Conservation (phyloP, 2,797 vertebrate species). For the Gouania willdenowi region DNA sequence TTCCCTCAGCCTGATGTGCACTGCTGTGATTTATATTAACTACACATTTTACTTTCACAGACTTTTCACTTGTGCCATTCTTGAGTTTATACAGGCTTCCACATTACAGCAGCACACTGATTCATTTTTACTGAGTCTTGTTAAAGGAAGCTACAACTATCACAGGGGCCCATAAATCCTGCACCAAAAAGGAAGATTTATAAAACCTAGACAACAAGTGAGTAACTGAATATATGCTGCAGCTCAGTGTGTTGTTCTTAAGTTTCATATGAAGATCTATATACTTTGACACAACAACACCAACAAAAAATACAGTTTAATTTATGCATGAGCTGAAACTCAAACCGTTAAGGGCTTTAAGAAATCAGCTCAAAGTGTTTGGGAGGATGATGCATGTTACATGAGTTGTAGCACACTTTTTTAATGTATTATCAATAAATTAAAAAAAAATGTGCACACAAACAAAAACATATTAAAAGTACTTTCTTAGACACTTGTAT, state of each 20-base stretch:
- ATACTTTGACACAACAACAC: too few relatives aligned
- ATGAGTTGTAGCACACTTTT: too few relatives aligned
- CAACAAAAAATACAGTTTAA: too few relatives aligned
- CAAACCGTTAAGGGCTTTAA: conserved; percentile 9
- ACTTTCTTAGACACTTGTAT: too few relatives aligned
- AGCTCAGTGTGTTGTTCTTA: background rate
- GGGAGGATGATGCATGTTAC: too few relatives aligned
- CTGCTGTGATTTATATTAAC: background rate
- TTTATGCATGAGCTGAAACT: background rate
- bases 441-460: too few relatives aligned
- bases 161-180: conserved; percentile 33
- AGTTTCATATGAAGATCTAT: background rate
- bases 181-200: conserved; percentile 25
- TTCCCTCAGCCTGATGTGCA: background rate
- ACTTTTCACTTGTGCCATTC: background rate
- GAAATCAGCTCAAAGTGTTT: conserved; percentile 6
- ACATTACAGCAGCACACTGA: conserved; percentile 4
- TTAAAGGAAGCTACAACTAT: conserved; percentile 11
- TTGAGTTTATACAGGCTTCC: conserved; percentile 1
- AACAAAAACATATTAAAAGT: too few relatives aligned
- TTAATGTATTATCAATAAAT: too few relatives aligned
- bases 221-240: conserved; percentile 13
- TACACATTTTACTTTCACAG: background rate
- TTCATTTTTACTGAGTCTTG: conserved; percentile 33
- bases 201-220: conserved; percentile 22